Conservation (phyloP, 1,140 invertebrate species). For the Nomia melanderi region DNA sequence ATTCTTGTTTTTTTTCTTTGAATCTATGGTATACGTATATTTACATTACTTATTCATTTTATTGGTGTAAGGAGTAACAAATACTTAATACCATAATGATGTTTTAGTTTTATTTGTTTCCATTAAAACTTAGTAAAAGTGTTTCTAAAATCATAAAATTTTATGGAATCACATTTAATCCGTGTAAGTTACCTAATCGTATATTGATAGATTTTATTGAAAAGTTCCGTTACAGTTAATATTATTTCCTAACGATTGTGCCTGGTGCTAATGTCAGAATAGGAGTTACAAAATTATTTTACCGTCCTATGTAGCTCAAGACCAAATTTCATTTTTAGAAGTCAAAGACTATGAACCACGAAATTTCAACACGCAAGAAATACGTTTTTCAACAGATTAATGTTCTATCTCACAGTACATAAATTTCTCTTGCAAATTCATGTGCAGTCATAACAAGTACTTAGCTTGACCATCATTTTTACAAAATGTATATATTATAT, state of each 20-base stretch:
- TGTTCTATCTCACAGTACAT: constrained; percentile 9
- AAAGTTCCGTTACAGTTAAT: not conserved
- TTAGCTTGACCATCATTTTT: constrained; percentile 34
- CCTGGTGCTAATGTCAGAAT: constrained; percentile 24
- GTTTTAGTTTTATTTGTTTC: constrained; percentile 4
- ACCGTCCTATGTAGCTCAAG: constrained; percentile 7
- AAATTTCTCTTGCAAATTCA: constrained; percentile 19
- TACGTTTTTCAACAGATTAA: not conserved
- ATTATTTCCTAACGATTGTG: constrained; percentile 1
- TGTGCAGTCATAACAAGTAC: constrained; percentile 23
- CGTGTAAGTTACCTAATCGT: not conserved
- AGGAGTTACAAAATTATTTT: constrained; percentile 8
- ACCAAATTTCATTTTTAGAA: not conserved
- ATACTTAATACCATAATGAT: constrained; percentile 31
- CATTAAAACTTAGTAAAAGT: not conserved
- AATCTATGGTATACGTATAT: constrained; percentile 15
- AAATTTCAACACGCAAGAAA: not conserved
- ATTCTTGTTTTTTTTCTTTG: constrained; percentile 10
- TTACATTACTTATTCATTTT: constrained; percentile 28
- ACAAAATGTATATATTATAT: constrained; percentile 28
- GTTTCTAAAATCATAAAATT: constrained; percentile 6
- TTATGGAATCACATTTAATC: constrained; percentile 24
- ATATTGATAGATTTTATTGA: not conserved
- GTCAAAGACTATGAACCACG: not conserved
- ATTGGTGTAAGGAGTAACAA: not conserved